Base-by-base conservation (phyloP, 1,140 invertebrate species). In the Pseudomyrmex dendroicus region DNA sequence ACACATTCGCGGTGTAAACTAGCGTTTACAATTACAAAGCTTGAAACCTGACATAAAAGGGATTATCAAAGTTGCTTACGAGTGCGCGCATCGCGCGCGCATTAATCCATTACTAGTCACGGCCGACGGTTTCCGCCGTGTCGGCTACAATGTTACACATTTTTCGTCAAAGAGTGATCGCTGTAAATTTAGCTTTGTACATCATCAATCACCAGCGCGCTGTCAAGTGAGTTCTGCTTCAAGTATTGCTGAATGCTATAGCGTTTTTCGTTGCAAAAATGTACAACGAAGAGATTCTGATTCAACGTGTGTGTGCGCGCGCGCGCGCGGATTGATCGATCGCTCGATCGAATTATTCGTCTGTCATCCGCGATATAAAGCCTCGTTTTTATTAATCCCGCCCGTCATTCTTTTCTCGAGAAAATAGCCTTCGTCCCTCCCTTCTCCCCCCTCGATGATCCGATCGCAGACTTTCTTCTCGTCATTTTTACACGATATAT, bases 1-100 rank as follows among this genome's bases (percentile, higher is more conserved):
- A 67, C 22, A 20, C 52, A 13, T 15, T 5, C 2, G 5, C 2
- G 2, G 3, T n/a, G 17, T 76, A 12, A 56, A 72, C 15, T 13
- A 12, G 59, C 35, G 66, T 87, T 59, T 57, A 57, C 48, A n/a
- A 83, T 90, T 88, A 89, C 90, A 90, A 91, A 89, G 86, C 83
- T 66, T 35, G 68, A 54, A 84, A 67, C 76, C 17, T 68, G 78
- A 73, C 66, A 74, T 64, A 83, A 84, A 35, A 76, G 73, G 84
- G 86, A 88, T 90, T 84, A 91, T 80, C 70, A 77, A 74, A 88
- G 72, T 78, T 84, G 84, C 67, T 85, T 86, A 84, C 67, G 83
- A 76, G 72, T 63, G 68, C 13, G 10, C 57, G 48, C 20, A 66
- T 48, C 61, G 9, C 35, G 35, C 35, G 9, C 13, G 9, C 15